phyloP scores from a whole-genome alignment of 2,113 vertebrate genomes.

The Lepisosteus oculatus region DNA sequence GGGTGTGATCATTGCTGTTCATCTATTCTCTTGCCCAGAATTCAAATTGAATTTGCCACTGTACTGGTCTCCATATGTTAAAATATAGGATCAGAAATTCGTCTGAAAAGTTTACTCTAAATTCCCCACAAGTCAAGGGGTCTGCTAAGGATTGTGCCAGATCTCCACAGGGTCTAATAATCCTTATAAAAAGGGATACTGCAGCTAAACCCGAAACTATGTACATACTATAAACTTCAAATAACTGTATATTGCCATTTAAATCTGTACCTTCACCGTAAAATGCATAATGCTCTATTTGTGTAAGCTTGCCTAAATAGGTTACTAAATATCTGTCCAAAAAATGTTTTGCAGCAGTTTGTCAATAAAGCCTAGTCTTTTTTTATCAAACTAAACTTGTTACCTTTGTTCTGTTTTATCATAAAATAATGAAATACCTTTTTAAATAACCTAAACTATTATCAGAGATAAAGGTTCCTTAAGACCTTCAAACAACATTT shows the following conservation, averaged over 20 bases:
- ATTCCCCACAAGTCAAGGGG: not conserved
- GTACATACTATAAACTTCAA: slow-evolving; percentile 84
- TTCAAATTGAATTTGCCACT: too few species aligned
- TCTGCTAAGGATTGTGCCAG: slow-evolving; percentile 69
- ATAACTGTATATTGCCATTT: slow-evolving; percentile 79
- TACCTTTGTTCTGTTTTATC: slow-evolving; percentile 88
- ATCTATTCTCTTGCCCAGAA: too few species aligned
- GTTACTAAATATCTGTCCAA: slow-evolving; percentile 95
- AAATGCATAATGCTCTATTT: slow-evolving; percentile 90
- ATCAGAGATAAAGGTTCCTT: slow-evolving; percentile 62
- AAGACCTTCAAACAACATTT: slow-evolving; percentile 62
- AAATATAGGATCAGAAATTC: not conserved
- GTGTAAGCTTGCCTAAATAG: slow-evolving; percentile 99
- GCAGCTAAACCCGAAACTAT: slow-evolving; percentile 86
- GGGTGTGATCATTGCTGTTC: too few species aligned
- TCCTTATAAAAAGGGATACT: slow-evolving; percentile 85
- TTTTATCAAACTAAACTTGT: slow-evolving; percentile 96
- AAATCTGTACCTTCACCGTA: slow-evolving; percentile 91
- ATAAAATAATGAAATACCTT: slow-evolving; percentile 74
- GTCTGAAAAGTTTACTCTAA: not conserved
- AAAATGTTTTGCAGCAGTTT: slow-evolving; percentile 94
- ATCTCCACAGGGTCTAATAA: slow-evolving; percentile 79
- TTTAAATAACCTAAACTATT: slow-evolving; percentile 63
- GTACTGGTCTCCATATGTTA: too few species aligned
- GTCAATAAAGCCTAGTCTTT: slow-evolving; percentile 99